phyloP scores from a whole-genome alignment of 2,113 vertebrate genomes.

The Corythaixoides concolor region DNA sequence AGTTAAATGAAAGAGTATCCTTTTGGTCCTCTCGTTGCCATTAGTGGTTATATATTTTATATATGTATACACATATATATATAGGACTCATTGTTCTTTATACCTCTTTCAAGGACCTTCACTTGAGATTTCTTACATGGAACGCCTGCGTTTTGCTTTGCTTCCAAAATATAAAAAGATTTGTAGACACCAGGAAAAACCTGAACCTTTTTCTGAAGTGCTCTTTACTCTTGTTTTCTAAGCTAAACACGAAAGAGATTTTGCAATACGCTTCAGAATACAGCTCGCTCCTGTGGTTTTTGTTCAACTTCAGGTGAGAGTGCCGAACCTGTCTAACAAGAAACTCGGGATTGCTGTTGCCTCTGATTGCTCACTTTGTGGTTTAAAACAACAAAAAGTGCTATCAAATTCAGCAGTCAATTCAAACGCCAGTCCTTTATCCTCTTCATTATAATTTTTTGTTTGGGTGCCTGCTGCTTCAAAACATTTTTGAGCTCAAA shows the following conservation, averaged over 20 bases:
- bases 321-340: conserved; percentile 40
- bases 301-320: neutral
- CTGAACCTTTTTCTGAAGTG: neutral
- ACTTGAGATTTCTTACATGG: neutral
- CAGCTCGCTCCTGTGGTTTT: conserved; percentile 2
- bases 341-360: conserved; percentile 27
- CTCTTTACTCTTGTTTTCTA: neutral
- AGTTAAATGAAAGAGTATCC: neutral
- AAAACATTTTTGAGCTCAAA: neutral
- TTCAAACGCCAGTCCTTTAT: neutral
- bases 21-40: neutral
- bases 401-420: neutral
- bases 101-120: neutral
- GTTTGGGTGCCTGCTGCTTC: neutral
- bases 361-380: neutral
- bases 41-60: neutral
- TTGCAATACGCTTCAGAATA: neutral
- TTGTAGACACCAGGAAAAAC: neutral
- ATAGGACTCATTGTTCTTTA: neutral
- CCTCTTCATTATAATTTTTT: neutral
- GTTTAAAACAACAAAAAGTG: conserved; percentile 34
- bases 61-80: no score
- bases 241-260: neutral
- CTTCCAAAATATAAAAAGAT: neutral
- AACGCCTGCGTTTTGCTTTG: neutral